These are phyloP conservation scores for Drosophila planitibia DNA, from an alignment of 2,888 invertebrate genomes.

Conservation along the genomic window DNA sequence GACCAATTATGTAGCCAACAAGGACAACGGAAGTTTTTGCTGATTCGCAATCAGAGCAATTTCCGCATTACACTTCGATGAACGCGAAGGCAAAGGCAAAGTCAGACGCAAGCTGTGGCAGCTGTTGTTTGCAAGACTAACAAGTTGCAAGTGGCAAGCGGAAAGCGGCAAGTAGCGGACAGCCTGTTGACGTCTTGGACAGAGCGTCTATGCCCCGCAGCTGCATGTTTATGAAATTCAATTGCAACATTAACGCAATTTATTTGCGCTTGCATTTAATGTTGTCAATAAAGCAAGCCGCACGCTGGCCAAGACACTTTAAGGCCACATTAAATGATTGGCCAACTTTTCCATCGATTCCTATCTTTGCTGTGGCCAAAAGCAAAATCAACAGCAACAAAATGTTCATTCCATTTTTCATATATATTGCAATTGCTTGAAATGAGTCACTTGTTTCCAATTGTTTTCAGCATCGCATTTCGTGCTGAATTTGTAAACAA, in stretches of 20 bases:
- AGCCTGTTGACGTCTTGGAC: constrained; percentile 27
- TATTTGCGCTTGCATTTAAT: constrained; percentile 47
- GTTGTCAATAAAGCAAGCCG: constrained; percentile 20
- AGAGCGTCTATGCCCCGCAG: background rate
- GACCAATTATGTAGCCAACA: constrained; percentile 33
- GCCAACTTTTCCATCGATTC: constrained; percentile 21
- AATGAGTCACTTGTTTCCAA: constrained; percentile 14
- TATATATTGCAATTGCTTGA: constrained; percentile 10
- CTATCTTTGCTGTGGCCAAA: background rate
- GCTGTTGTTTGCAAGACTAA: constrained; percentile 34
- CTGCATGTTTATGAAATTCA: constrained; percentile 54
- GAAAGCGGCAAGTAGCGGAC: constrained; percentile 9
- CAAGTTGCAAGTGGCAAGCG: constrained; percentile 22
- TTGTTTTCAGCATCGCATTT: constrained; percentile 28
- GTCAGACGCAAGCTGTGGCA: constrained; percentile 22
- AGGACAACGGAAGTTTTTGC: constrained; percentile 42
- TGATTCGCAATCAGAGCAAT: constrained; percentile 38
- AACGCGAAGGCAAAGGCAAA: constrained; percentile 4
- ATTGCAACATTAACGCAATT: constrained; percentile 62
- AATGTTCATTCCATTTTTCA: constrained; percentile 12
- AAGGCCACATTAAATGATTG: constrained; percentile 28
- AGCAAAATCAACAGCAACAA: background rate
- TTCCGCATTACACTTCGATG: constrained; percentile 41
- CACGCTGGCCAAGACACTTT: constrained; percentile 14
- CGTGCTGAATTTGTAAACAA: constrained; percentile 35